Evolutionary conservation across 2,797 vertebrate genomes (phyloP), one percentile per base, ranked within the genome.

Genomic region (Lutjanus campechanus): DNA sequence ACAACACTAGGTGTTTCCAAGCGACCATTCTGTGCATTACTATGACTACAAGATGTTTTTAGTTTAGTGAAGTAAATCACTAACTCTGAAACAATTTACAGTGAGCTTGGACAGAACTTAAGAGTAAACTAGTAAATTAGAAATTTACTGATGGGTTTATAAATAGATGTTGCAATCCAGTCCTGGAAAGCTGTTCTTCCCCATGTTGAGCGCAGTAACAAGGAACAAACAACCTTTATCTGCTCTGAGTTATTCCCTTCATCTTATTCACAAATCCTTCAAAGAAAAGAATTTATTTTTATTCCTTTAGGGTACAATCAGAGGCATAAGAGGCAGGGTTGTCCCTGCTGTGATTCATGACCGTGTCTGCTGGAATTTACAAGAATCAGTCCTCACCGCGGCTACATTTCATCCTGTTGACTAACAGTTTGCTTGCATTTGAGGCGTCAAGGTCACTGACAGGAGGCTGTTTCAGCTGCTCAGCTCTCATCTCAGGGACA

Each of bases 371-470:
- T 72, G 19, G 20, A 47, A 7, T 76, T 55, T 65, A 64, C 29
- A 20, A 25, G 11, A 63, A 22, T 19, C 19, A 13, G 47, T 63
- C 55, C 4, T 19, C 58, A 7, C 63, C 5, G 13, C 1, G 5
- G 64, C 13, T 22, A 40, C 44, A 11, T 46, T 46, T 51, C 29
- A 40, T 50, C 66, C 65, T 16, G 25, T 50, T 53, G 11, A n/a
- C 54, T 46, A 69, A 29, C 51, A 63, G 51, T 51, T 47, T 55
- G 41, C 54, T 25, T 12, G 46, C 4, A 10, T 64, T 54, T 64
- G 62, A 70, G 29, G 71, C 68, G 36, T 68, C 58, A 49, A 73
- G 50, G 77, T 71, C 80, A 63, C n/a, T 16, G 54, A 76, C 63
- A 41, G 60, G 41, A 51, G 19, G 66, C 65, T 20, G 29, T 56